Evolutionary conservation across 1,140 invertebrate genomes (phyloP).

Genomic region (Carposina sasakii): DNA sequence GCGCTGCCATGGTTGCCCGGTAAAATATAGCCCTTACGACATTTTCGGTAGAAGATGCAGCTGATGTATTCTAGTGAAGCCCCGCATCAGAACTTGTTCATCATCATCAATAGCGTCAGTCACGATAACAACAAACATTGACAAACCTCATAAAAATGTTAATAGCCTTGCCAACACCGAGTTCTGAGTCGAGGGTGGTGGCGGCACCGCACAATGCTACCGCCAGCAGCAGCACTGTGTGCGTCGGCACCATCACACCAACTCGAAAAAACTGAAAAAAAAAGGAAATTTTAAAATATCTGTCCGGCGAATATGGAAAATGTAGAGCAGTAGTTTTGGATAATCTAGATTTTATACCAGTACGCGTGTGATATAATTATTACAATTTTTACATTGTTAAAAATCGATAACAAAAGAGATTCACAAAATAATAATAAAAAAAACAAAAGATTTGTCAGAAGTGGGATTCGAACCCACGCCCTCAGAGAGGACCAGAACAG

Average conservation of each 20-base stretch:
- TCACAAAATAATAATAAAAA: conserved; percentile 30
- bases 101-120: too few relatives aligned
- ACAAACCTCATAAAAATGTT: conserved; percentile 78
- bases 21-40: too few relatives aligned
- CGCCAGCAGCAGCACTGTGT: conserved; percentile 51
- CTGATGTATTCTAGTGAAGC: too few relatives aligned
- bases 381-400: not conserved
- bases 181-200: conserved; percentile 71
- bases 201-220: conserved; percentile 55
- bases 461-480: conserved; percentile 92
- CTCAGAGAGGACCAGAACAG: conserved; percentile 86
- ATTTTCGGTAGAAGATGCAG: too few relatives aligned
- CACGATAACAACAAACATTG: too few relatives aligned
- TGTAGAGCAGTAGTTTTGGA: too few relatives aligned
- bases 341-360: too few relatives aligned
- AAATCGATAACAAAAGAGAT: conserved; percentile 13
- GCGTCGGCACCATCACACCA: conserved; percentile 45
- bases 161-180: conserved; percentile 80
- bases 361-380: too few relatives aligned
- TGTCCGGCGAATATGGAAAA: too few relatives aligned
- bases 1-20: too few relatives aligned
- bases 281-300: conserved; percentile 7
- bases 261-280: conserved; percentile 29
- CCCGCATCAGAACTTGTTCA: too few relatives aligned
- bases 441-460: conserved; percentile 80